A percentile compares a stretch with the other conserved stretches of the same genome.
Conservation (phyloP, 2,797 vertebrate species). For the Schizothorax lantsangensis region DNA sequence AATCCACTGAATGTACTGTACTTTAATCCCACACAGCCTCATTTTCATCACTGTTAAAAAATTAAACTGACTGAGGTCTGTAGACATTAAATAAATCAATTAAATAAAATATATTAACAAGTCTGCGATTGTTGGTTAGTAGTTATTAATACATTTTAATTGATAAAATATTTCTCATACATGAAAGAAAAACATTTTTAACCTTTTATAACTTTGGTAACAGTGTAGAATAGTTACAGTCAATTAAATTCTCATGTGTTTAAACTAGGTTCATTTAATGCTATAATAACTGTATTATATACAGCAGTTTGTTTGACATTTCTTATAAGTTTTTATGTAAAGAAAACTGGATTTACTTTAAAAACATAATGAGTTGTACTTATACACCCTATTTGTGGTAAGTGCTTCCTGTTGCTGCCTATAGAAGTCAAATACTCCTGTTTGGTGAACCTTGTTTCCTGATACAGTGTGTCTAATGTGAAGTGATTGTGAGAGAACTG, state of each 20-base stretch:
- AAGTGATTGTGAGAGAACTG: slow-evolving; percentile 10
- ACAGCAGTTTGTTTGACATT: background rate
- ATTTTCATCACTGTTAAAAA: background rate
- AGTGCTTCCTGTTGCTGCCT: slow-evolving; percentile 3
- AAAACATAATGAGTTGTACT: background rate
- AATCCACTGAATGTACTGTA: background rate
- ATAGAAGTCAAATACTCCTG: slow-evolving; percentile 15
- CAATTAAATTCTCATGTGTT: background rate
- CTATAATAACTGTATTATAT: background rate
- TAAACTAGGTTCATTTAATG: background rate
- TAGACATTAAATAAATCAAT: background rate
- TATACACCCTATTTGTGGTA: background rate
- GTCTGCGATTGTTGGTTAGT: background rate
- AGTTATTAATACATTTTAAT: no score
- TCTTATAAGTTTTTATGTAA: background rate
- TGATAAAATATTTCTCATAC: no score
- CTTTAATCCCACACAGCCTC: background rate
- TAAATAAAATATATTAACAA: background rate
- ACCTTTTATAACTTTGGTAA: background rate
- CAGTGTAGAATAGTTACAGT: background rate
- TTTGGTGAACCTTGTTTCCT: background rate
- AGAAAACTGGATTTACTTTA: background rate
- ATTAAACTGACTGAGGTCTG: background rate
- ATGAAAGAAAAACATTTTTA: background rate
- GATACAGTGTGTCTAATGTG: slow-evolving; percentile 23